These are phyloP conservation scores for Lepidocolaptes lacrymiger DNA, from an alignment of 2,797 vertebrate species.

Conservation along the genomic window DNA sequence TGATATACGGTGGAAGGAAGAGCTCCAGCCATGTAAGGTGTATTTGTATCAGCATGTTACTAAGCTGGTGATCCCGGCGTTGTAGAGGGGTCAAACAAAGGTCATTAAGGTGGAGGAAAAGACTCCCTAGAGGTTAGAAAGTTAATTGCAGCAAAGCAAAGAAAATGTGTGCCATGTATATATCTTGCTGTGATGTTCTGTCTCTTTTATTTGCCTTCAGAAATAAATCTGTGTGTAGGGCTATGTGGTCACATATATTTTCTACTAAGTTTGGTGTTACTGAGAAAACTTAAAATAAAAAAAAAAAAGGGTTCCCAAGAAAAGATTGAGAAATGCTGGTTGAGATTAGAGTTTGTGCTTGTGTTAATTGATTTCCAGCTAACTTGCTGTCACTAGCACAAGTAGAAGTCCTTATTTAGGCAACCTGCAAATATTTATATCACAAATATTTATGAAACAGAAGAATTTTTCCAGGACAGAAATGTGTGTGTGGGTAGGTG, in stretches of 20 bases:
- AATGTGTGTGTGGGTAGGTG: background rate
- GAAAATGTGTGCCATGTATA: rapidly evolving
- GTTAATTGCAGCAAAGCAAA: background rate
- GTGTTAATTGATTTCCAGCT: background rate
- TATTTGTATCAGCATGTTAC: background rate
- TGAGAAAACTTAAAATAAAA: background rate
- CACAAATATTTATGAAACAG: background rate
- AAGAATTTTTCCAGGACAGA: background rate
- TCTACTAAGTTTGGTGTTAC: background rate
- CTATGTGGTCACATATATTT: background rate
- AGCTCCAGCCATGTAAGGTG: background rate
- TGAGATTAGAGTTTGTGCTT: background rate
- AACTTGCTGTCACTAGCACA: background rate
- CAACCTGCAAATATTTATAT: background rate
- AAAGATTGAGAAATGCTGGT: background rate
- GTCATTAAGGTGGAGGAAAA: background rate
- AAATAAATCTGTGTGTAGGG: background rate
- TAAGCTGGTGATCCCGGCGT: background rate
- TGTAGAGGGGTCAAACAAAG: background rate
- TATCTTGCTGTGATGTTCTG: background rate
- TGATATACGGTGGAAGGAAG: background rate
- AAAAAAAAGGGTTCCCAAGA: background rate
- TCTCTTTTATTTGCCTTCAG: background rate
- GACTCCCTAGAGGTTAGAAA: background rate
- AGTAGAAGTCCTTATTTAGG: background rate